Conservation (phyloP, 2,113 vertebrate species). For the Budorcas taxicolor region DNA sequence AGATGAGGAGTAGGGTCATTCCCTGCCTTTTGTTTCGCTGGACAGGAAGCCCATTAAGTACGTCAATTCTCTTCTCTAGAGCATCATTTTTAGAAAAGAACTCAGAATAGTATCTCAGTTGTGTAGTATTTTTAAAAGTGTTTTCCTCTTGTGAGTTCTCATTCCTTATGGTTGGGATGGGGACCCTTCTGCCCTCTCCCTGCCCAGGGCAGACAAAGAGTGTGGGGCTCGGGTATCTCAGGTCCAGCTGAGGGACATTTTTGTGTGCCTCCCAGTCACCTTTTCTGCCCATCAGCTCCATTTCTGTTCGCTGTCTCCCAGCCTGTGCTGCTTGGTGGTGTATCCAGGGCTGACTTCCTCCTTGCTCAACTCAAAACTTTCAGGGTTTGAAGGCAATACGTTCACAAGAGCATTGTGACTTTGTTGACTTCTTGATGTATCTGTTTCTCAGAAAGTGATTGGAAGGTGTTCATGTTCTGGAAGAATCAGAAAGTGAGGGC, state of each 20-base stretch:
- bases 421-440: neutral
- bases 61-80: neutral
- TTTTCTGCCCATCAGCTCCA: neutral
- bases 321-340: neutral
- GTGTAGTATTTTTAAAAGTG: neutral
- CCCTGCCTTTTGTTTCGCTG: neutral
- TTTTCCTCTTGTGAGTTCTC: neutral
- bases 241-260: neutral
- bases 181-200: neutral
- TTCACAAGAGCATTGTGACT: neutral
- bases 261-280: neutral
- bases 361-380: neutral
- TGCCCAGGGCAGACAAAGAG: neutral
- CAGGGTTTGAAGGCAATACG: neutral
- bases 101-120: neutral
- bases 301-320: neutral
- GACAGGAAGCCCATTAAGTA: neutral
- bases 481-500: neutral
- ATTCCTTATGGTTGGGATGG: neutral
- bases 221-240: neutral
- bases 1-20: neutral
- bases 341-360: neutral
- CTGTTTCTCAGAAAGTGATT: neutral
- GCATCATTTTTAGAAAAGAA: neutral
- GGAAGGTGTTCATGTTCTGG: neutral